These are phyloP conservation scores for Xylota sylvarum DNA, from an alignment of 2,888 invertebrate genomes.

Conservation along the genomic window DNA sequence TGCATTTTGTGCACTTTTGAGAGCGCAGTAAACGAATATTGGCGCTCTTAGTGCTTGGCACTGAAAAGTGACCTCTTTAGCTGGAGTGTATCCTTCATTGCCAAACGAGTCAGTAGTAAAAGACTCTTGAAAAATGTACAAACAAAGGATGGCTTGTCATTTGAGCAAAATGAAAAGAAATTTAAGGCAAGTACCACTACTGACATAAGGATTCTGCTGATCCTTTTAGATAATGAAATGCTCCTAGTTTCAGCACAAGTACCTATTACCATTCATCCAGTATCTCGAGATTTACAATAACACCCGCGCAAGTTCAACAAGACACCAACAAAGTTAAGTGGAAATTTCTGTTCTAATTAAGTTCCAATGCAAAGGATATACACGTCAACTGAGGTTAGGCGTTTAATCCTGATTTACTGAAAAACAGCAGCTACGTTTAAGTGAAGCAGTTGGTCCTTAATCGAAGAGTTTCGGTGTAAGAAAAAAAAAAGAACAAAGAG, in stretches of 20 bases:
- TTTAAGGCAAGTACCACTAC: neutral
- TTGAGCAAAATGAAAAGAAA: conserved; percentile 18
- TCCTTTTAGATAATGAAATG: conserved; percentile 35
- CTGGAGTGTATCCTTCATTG: conserved; percentile 15
- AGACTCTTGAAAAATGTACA: conserved; percentile 1
- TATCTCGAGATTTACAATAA: neutral
- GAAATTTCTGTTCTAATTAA: conserved; percentile 41
- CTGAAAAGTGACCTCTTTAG: conserved; percentile 27
- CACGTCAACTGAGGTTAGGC: conserved; percentile 11
- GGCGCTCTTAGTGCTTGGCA: conserved; percentile 1
- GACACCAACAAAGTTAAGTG: conserved; percentile 14
- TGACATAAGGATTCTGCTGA: conserved; percentile 4
- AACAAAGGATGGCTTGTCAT: conserved; percentile 15
- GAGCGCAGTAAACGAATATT: neutral
- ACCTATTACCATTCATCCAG: neutral
- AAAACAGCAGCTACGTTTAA: conserved; percentile 3
- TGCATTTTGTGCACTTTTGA: conserved; percentile 24
- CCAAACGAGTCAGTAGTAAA: conserved; percentile 1
- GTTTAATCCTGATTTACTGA: conserved; percentile 31
- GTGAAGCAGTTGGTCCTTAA: neutral
- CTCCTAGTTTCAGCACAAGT: neutral
- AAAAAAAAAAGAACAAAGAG: neutral
- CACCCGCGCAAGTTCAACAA: neutral
- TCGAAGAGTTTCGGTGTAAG: neutral
- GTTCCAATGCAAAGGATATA: conserved; percentile 32